phyloP scores from a whole-genome alignment of 2,113 vertebrate species.

The Melanostigma gelatinosum region DNA sequence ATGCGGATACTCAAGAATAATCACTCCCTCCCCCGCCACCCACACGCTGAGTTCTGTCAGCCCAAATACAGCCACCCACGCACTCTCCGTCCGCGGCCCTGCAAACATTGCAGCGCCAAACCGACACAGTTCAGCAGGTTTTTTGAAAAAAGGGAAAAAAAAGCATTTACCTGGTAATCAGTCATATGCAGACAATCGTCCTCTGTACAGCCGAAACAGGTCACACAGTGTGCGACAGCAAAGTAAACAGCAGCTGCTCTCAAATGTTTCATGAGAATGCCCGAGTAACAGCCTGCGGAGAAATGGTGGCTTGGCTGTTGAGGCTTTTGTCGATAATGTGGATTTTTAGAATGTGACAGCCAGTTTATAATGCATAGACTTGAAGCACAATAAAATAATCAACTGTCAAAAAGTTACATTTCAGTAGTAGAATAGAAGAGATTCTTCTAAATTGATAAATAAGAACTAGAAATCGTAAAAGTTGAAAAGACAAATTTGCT shows the following conservation, averaged over 20 bases:
- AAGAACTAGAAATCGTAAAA: neutral
- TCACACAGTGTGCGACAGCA: conserved; percentile 3
- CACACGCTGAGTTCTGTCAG: conserved; percentile 56
- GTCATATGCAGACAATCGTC: conserved; percentile 22
- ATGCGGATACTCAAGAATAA: conserved; percentile 60
- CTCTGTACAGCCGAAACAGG: conserved; percentile 14
- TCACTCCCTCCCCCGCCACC: conserved; percentile 49
- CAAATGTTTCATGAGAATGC: conserved; percentile 14
- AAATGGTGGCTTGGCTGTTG: neutral
- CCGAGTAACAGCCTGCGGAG: neutral
- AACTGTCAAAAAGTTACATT: neutral
- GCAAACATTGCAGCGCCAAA: conserved; percentile 21
- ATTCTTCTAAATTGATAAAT: neutral
- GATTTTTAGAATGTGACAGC: neutral
- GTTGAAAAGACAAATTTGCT: neutral
- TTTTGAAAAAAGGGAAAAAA: neutral
- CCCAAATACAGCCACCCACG: conserved; percentile 53
- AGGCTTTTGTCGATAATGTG: neutral
- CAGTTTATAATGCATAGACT: neutral
- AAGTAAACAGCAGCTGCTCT: conserved; percentile 19
- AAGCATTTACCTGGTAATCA: conserved; percentile 21
- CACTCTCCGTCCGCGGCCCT: conserved; percentile 14
- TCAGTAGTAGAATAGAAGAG: neutral
- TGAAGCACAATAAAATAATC: neutral
- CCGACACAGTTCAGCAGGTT: conserved; percentile 44